Percentiles rank a stretch among this genome's conserved stretches.
Evolutionary conservation across 1,140 invertebrate species (phyloP).

Genomic region (Ceratosolen solmsi): DNA sequence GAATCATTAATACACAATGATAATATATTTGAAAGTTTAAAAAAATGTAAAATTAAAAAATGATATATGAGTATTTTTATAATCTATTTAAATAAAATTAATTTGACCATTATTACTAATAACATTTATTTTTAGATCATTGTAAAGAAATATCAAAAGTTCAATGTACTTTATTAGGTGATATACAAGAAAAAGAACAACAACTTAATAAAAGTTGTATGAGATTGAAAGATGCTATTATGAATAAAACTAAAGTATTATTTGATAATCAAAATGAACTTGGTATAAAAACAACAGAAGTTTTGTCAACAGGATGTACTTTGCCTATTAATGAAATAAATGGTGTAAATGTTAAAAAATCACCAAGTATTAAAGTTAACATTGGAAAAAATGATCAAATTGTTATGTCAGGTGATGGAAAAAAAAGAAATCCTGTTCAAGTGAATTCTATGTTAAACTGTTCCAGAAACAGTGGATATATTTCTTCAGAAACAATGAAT

Average conservation of each 20-base stretch:
- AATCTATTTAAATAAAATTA: not conserved
- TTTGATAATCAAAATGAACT: slow-evolving; percentile 59
- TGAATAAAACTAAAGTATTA: slow-evolving; percentile 59
- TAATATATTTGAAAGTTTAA: slow-evolving; percentile 23
- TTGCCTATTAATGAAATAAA: not conserved
- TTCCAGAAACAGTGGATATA: not conserved
- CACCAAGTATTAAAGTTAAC: slow-evolving; percentile 41
- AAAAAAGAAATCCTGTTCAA: slow-evolving; percentile 42
- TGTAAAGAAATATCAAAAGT: not conserved
- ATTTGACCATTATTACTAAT: slow-evolving; percentile 28
- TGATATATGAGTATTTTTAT: not conserved
- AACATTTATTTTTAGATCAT: not conserved
- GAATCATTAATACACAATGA: not conserved
- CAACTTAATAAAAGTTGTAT: slow-evolving; percentile 54
- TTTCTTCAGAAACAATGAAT: not conserved
- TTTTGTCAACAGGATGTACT: slow-evolving; percentile 44
- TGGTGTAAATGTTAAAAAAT: slow-evolving; percentile 16
- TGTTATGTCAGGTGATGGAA: slow-evolving; percentile 45
- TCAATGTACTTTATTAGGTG: slow-evolving; percentile 24
- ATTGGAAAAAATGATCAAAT: slow-evolving; percentile 52
- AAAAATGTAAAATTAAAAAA: slow-evolving; percentile 1
- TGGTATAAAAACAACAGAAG: slow-evolving; percentile 53
- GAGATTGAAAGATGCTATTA: slow-evolving; percentile 58
- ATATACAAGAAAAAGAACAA: slow-evolving; percentile 53
- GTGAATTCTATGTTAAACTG: slow-evolving; percentile 33